A percentile compares a stretch with the other conserved stretches of the same genome.
phyloP scores from a whole-genome alignment of 2,888 invertebrate species.

The Myathropa florea region DNA sequence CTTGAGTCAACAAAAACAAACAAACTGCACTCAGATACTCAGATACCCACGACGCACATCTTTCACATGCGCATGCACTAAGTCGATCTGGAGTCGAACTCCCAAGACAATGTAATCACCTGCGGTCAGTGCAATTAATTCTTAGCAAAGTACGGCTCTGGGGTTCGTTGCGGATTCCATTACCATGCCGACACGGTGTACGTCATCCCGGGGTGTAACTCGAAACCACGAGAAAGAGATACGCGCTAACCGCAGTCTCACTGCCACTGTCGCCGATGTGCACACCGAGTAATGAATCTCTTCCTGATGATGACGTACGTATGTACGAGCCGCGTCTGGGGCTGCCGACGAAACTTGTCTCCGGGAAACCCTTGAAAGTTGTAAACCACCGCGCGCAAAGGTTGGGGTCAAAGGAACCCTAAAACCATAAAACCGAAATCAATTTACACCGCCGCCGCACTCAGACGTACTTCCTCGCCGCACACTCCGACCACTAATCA shows the following conservation, averaged over 20 bases:
- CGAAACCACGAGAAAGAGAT: constrained; percentile 41
- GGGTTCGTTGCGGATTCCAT: constrained; percentile 34
- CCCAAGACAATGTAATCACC: constrained; percentile 39
- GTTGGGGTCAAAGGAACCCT: constrained; percentile 60
- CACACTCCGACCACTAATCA: background rate
- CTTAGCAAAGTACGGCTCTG: constrained; percentile 22
- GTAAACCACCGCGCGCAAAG: constrained; percentile 14
- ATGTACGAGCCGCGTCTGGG: background rate
- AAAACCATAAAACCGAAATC: constrained; percentile 33
- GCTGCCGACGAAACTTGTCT: constrained; percentile 38
- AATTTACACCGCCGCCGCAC: constrained; percentile 17
- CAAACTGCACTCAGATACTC: constrained; percentile 14
- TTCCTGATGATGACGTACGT: constrained; percentile 53
- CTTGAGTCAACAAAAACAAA: constrained; percentile 12
- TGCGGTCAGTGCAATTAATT: constrained; percentile 67
- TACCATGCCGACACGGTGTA: constrained; percentile 7
- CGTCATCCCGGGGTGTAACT: constrained; percentile 41
- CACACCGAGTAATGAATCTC: constrained; percentile 38
- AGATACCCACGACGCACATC: constrained; percentile 20
- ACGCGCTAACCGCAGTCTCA: constrained; percentile 35
- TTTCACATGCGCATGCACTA: constrained; percentile 15
- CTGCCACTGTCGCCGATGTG: constrained; percentile 49
- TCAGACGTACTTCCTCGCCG: constrained; percentile 53
- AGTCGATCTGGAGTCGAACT: background rate
- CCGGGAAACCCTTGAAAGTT: constrained; percentile 60